Evolutionary conservation across 2,797 vertebrate genomes (phyloP).

Genomic region (Pseudomugil gertrudae): DNA sequence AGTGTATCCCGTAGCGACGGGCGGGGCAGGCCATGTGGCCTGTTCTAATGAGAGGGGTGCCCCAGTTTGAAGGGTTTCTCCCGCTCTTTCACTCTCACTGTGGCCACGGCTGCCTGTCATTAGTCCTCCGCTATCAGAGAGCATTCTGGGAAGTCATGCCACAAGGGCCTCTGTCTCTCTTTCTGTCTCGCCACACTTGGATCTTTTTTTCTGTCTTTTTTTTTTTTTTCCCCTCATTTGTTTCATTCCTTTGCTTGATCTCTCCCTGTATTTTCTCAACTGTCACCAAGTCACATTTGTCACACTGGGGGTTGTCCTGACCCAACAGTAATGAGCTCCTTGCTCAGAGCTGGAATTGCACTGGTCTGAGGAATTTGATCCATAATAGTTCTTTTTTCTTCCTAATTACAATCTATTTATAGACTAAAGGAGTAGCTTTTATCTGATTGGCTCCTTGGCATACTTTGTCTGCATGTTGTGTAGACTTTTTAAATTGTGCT

Average conservation of each 20-base stretch:
- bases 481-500: constrained; percentile 39
- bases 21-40: constrained; percentile 72
- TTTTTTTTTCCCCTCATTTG: constrained; percentile 54
- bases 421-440: constrained; percentile 45
- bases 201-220: constrained; percentile 38
- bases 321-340: constrained; percentile 55
- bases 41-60: constrained; percentile 81
- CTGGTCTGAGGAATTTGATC: constrained; percentile 47
- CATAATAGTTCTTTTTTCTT: constrained; percentile 35
- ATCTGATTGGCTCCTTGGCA: constrained; percentile 66
- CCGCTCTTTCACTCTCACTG: constrained; percentile 72
- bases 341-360: constrained; percentile 34
- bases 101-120: constrained; percentile 78
- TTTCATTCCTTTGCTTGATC: constrained; percentile 51
- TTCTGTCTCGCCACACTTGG: constrained; percentile 67
- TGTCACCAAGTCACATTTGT: constrained; percentile 50
- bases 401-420: constrained; percentile 60
- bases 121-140: constrained; percentile 74
- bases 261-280: constrained; percentile 32
- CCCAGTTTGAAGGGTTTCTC: constrained; percentile 62
- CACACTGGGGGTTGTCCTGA: constrained; percentile 44
- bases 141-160: constrained; percentile 77
- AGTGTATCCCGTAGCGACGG: constrained; percentile 50
- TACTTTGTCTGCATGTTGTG: constrained; percentile 50
- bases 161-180: constrained; percentile 70